These are phyloP conservation scores for Cyrtodaria siliqua DNA, from an alignment of 2,888 invertebrate genomes.

Conservation along the genomic window DNA sequence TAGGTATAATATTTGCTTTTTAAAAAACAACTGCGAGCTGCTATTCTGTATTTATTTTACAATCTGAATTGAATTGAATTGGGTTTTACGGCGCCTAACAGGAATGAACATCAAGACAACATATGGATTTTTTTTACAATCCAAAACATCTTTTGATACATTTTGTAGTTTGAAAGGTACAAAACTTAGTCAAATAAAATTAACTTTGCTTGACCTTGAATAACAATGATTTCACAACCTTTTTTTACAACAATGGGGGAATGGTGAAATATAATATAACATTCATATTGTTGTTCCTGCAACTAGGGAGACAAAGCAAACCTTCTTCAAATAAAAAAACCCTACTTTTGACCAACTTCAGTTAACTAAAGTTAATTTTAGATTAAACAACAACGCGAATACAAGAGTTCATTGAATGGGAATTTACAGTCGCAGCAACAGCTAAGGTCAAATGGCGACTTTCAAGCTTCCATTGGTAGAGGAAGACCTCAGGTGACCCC, in stretches of 20 bases:
- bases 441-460: too few relatives aligned
- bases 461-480: too few relatives aligned
- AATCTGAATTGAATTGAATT: too few relatives aligned
- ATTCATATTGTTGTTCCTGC: neutral
- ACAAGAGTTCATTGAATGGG: neutral
- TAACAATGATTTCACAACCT: constrained; percentile 13
- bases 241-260: neutral
- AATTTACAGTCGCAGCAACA: too few relatives aligned
- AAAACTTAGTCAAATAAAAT: neutral
- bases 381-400: neutral
- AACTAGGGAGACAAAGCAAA: neutral
- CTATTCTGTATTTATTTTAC: too few relatives aligned
- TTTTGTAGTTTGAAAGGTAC: neutral
- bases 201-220: neutral
- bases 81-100: too few relatives aligned
- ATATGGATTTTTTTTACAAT: too few relatives aligned
- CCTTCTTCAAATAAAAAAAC: neutral
- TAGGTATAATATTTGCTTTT: too few relatives aligned
- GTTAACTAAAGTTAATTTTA: too few relatives aligned
- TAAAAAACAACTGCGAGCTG: too few relatives aligned
- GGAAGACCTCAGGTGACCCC: too few relatives aligned
- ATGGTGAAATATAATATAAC: neutral
- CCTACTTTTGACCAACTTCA: neutral
- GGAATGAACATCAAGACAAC: too few relatives aligned
- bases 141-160: neutral